Evolutionary conservation across 2,888 invertebrate species (phyloP).

Genomic region (Thereva nobilitata): DNA sequence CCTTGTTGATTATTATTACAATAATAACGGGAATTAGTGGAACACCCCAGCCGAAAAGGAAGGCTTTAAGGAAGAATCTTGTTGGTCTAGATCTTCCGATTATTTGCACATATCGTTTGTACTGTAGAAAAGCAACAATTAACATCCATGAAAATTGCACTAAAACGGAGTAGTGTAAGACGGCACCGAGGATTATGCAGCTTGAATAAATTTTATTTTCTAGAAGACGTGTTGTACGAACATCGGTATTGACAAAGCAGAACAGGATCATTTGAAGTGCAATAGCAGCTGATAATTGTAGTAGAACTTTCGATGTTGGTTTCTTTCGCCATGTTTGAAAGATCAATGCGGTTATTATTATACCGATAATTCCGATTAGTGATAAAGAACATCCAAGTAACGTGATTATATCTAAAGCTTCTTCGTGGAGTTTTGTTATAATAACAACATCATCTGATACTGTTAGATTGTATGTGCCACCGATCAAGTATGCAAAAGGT

Average conservation of each 20-base stretch:
- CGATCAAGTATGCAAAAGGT: slow-evolving; percentile 64
- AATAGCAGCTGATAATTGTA: slow-evolving; percentile 67
- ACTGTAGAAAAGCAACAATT: slow-evolving; percentile 70
- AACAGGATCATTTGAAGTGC: slow-evolving; percentile 63
- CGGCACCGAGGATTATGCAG: slow-evolving; percentile 66
- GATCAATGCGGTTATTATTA: slow-evolving; percentile 63
- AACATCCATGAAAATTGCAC: slow-evolving; percentile 75
- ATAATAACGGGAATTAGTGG: slow-evolving; percentile 62
- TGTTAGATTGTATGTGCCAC: slow-evolving; percentile 49
- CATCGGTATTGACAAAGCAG: slow-evolving; percentile 51
- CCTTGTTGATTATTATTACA: slow-evolving; percentile 58
- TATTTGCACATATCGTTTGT: slow-evolving; percentile 69
- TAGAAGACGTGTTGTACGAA: slow-evolving; percentile 49
- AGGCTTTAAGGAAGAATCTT: slow-evolving; percentile 67
- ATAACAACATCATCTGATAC: slow-evolving; percentile 48
- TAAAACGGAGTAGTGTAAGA: slow-evolving; percentile 69
- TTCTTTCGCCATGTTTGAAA: slow-evolving; percentile 66
- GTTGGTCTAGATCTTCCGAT: slow-evolving; percentile 63
- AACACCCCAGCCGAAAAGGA: slow-evolving; percentile 67
- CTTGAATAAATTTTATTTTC: slow-evolving; percentile 50
- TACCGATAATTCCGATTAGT: slow-evolving; percentile 63
- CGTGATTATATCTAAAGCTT: slow-evolving; percentile 64
- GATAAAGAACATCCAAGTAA: slow-evolving; percentile 65
- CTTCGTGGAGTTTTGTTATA: slow-evolving; percentile 54
- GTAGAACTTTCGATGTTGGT: slow-evolving; percentile 67